A percentile compares a stretch with the other conserved stretches of the same genome.
Conservation (phyloP, 2,888 invertebrate genomes). For the Caenorhabditis angaria region DNA sequence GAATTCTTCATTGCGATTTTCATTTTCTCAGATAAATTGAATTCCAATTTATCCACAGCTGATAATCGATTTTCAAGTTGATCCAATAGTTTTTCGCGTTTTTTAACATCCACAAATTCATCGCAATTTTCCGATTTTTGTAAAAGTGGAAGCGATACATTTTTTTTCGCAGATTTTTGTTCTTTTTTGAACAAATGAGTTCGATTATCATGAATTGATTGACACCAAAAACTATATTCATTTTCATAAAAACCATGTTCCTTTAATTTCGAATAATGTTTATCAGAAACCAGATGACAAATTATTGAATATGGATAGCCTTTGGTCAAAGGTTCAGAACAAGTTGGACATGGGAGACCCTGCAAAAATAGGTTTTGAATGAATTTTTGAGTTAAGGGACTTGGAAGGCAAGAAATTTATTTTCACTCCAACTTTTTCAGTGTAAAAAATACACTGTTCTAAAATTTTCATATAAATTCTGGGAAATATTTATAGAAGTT, state of each 20-base stretch:
- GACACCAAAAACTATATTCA: neutral
- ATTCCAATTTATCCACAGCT: neutral
- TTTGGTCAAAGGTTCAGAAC: no score
- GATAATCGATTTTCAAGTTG: neutral
- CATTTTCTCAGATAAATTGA: neutral
- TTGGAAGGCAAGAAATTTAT: no score
- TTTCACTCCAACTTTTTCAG: no score
- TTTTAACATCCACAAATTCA: neutral
- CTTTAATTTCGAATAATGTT: neutral
- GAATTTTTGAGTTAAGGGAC: no score
- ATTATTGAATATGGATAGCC: neutral
- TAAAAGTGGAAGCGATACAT: neutral
- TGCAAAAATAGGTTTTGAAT: no score
- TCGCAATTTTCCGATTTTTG: neutral
- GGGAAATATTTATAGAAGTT: no score
- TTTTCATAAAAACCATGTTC: neutral
- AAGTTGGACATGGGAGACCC: no score
- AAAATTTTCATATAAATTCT: no score
- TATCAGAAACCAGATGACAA: neutral
- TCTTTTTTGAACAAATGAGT: neutral
- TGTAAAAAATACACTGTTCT: no score
- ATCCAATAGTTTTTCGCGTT: neutral
- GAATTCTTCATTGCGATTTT: neutral
- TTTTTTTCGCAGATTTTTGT: neutral
- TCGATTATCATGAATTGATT: neutral